phyloP scores from a whole-genome alignment of 2,888 invertebrate genomes.

The Ectobius pallidus region DNA sequence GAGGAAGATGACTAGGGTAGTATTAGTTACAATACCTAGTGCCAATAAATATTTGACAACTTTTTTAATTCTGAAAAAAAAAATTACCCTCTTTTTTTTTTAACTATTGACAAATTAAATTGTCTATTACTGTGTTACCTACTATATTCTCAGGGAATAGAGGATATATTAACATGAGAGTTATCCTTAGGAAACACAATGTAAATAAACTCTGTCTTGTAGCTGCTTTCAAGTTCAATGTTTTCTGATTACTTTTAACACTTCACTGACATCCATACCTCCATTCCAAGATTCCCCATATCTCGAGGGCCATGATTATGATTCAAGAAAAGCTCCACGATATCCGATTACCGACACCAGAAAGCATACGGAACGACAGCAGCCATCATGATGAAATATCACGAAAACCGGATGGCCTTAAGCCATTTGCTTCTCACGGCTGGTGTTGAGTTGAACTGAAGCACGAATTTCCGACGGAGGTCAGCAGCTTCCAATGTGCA shows the following conservation, averaged over 20 bases:
- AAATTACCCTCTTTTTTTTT: too few species aligned
- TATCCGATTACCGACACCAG: not conserved
- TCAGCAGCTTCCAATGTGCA: not conserved
- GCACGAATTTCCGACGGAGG: not conserved
- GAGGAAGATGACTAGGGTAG: too few species aligned
- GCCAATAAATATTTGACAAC: too few species aligned
- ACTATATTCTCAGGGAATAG: too few species aligned
- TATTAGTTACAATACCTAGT: too few species aligned
- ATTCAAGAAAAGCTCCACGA: conserved; percentile 22
- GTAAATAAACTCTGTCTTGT: too few species aligned
- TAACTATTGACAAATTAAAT: too few species aligned
- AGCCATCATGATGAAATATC: not conserved
- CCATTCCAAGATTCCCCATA: conserved; percentile 24
- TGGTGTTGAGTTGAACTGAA: not conserved
- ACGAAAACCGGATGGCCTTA: conserved; percentile 1
- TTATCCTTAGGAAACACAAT: too few species aligned
- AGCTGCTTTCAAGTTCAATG: not conserved
- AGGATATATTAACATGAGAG: too few species aligned
- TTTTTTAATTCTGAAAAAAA: too few species aligned
- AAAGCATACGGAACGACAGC: not conserved
- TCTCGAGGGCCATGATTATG: conserved; percentile 13
- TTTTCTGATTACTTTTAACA: conserved; percentile 5
- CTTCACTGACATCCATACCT: conserved; percentile 28
- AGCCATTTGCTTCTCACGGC: not conserved
- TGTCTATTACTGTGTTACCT: too few species aligned